Conservation (phyloP, 1,140 invertebrate species). For the Ceratosolen fusciceps region DNA sequence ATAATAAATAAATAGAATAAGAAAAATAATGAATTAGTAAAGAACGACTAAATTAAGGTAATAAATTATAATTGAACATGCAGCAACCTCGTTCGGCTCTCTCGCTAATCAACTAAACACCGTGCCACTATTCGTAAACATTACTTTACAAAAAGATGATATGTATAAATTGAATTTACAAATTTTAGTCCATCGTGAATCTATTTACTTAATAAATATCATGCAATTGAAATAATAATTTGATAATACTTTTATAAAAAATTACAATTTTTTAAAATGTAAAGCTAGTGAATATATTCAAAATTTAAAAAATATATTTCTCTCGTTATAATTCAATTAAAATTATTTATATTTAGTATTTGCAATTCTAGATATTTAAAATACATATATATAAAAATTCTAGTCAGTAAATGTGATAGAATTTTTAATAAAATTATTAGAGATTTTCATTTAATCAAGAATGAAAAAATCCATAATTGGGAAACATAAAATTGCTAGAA, state of each 20-base stretch:
- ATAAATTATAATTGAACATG: conserved; percentile 17
- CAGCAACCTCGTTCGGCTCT: conserved; percentile 15
- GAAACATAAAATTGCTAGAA: background rate
- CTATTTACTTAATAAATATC: background rate
- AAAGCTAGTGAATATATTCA: background rate
- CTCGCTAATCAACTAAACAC: conserved; percentile 9
- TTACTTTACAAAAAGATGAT: conserved; percentile 1
- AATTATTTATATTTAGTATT: background rate
- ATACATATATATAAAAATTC: no score
- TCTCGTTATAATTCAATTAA: background rate
- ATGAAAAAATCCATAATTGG: background rate
- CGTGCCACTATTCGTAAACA: conserved; percentile 16
- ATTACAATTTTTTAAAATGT: background rate
- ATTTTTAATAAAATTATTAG: background rate
- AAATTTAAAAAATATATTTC: background rate
- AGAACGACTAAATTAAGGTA: background rate
- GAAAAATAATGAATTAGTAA: background rate
- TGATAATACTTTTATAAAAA: background rate
- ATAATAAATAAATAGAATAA: no score
- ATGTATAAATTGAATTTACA: background rate
- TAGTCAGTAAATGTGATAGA: no score
- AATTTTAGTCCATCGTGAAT: background rate
- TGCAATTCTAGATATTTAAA: no score
- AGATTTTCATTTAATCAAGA: background rate
- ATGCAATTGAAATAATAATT: background rate